Base-by-base conservation (phyloP, 2,113 vertebrate genomes). In the Haemorhous mexicanus region DNA sequence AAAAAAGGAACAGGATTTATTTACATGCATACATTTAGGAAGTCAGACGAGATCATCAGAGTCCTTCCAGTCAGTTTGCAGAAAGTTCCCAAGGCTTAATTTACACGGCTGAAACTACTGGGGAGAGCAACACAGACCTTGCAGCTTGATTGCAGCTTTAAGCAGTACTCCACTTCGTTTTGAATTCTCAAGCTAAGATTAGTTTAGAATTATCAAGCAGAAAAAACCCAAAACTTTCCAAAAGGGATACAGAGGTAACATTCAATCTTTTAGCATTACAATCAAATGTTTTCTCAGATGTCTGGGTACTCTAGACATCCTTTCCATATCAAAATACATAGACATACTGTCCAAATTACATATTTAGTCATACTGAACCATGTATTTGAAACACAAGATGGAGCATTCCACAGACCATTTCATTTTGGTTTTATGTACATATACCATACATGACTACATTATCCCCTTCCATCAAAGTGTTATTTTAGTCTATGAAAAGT, bases 101-200 rank as follows among this genome's bases (percentile, higher is more conserved):
- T 86, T 81, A 63, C 0, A 0, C 20, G 44, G 53, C 27, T 88
- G 61, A 92, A 92, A 84, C 44, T 63, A 67, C 55, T 0, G 0
- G 3, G 7, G 33, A 69, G 23, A 91, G 43, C 32, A 75, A 72
- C 23, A 62, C 15, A 62, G n/a, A 37, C 56, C 44, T 84, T 85
- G 19, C 19, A 22, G 21, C 53, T 33, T 50, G 46, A 84, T 7
- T 79, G 30, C 12, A 92, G 53, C 41, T 86, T 84, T 82, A 93
- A 85, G 46, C 37, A 73, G 30, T 12, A 53, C 4, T 73, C 9
- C 64, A 68, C 27, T 13, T 74, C 18, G 6, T 33, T 84, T 68
- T 0, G 1, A 70, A 61, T 75, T 88, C 33, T 78, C 32, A 86
- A 84, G 50, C 28, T 20, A 21, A 59, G 73, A 47, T 20, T 56